phyloP scores from a whole-genome alignment of 2,113 vertebrate species.

The Bos javanicus region DNA sequence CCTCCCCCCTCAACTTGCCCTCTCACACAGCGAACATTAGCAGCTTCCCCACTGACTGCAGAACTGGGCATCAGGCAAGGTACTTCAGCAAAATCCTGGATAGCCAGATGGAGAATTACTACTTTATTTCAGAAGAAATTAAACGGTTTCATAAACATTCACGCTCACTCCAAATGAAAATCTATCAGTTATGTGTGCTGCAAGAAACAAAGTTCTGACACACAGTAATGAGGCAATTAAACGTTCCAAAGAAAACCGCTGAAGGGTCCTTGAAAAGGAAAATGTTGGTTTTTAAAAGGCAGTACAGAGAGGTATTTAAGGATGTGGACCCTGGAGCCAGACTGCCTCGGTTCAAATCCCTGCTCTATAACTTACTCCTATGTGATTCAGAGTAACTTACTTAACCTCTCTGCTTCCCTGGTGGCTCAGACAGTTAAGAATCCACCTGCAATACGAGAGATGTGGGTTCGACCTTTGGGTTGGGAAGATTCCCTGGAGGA shows the following conservation, averaged over 20 bases:
- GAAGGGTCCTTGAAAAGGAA: background rate
- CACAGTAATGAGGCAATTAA: fast-evolving
- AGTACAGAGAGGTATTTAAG: background rate
- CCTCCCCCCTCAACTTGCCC: background rate
- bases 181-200: background rate
- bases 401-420: background rate
- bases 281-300: background rate
- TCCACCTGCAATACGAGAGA: background rate
- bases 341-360: background rate
- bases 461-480: background rate
- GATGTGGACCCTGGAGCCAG: background rate
- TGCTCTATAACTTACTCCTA: background rate
- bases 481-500: background rate
- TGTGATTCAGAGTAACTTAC: background rate
- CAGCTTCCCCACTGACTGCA: background rate
- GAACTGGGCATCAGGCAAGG: background rate
- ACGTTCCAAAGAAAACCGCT: background rate
- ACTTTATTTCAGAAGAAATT: background rate
- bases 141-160: background rate
- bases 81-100: background rate
- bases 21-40: fast-evolving
- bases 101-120: background rate
- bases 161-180: background rate
- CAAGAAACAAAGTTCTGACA: background rate
- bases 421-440: background rate